phyloP scores from a whole-genome alignment of 2,797 vertebrate genomes.

The Glyptemys insculpta region DNA sequence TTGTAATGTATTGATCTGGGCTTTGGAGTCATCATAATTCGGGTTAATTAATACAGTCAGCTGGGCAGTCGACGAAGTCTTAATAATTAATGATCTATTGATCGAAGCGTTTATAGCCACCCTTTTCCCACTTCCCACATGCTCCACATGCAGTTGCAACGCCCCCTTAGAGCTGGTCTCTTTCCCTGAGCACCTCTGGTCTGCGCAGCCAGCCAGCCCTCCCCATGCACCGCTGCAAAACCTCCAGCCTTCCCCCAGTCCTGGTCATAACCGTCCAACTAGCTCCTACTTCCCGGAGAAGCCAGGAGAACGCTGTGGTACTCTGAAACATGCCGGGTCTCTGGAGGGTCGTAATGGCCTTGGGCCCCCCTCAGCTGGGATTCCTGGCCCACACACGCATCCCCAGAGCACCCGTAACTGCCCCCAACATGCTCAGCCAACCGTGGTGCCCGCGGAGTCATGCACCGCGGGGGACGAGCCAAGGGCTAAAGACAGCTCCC shows the following conservation, averaged over 20 bases:
- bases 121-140: background rate
- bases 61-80: background rate
- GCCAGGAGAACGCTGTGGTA: background rate
- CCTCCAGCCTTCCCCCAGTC: background rate
- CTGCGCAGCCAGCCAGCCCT: too few relatives aligned
- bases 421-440: background rate
- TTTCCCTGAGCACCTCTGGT: too few relatives aligned
- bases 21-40: too few relatives aligned
- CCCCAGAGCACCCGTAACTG: background rate
- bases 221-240: too few relatives aligned
- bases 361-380: background rate
- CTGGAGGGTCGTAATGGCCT: too few relatives aligned
- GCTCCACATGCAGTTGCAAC: too few relatives aligned
- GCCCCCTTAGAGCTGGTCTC: background rate
- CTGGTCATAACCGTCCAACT: background rate
- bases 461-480: background rate
- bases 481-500: background rate
- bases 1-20: background rate
- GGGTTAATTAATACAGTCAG: background rate
- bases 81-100: background rate
- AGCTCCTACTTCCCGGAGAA: background rate
- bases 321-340: background rate
- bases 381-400: background rate
- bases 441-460: background rate
- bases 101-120: too few relatives aligned